Base-by-base conservation (phyloP, 2,113 vertebrate genomes). In the Hassar affinis region DNA sequence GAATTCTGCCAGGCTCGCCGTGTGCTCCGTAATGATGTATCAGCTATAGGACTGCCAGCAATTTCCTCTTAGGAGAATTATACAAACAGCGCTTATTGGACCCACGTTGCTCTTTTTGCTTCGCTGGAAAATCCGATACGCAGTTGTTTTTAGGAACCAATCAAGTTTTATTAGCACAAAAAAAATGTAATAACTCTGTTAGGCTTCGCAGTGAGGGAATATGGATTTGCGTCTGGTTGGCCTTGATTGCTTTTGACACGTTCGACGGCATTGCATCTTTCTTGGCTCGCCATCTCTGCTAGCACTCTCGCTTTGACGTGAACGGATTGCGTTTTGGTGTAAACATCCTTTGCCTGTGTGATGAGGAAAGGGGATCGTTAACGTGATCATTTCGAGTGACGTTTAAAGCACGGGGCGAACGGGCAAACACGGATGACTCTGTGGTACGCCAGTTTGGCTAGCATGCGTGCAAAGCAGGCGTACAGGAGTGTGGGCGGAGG, bases 161-260 rank as follows among this genome's bases (percentile, higher is more conserved):
- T 91, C 86, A 88, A 82, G 84, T 86, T 89, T 87, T 89, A 89
- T 92, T 91, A 91, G 72, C 12, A 82, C 79, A 76, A 56, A 22
- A 61, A 75, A 84, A 87, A 90, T 84, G 89, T 91, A 91, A 92
- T 91, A 90, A 86, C 52, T 47, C 35, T 84, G 85, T 78, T 81
- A 69, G 88, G 89, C 86, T 86, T 69, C 35, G 87, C 87, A 90
- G 54, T 88, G 89, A 82, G 81, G 81, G 84, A 88, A 86, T 79
- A 88, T 88, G 87, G 54, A 88, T 85, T 87, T 86, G 85, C 79
- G 74, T 86, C 88, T 57, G 88, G 89, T 85, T 80, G 85, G 80
- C 72, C 83, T 89, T 90, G 89, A 90, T 90, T 86, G 54, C 80
- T 88, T 91, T 84, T 85, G 89, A 89, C 78, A 88, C 88, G 88